Evolutionary conservation across 2,797 vertebrate genomes (phyloP).

Genomic region (Novumbra hubbsi): DNA sequence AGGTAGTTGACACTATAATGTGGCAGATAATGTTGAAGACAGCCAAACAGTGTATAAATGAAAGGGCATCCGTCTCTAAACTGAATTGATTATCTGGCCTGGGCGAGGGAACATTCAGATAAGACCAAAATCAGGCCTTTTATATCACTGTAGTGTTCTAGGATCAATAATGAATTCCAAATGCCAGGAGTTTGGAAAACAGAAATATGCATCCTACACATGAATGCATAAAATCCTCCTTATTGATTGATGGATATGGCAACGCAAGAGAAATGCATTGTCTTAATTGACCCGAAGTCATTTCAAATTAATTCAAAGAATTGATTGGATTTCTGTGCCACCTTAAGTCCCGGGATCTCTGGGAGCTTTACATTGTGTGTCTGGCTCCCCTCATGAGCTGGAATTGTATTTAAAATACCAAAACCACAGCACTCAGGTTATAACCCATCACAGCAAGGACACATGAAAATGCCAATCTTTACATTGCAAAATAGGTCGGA

Average conservation of each 20-base stretch:
- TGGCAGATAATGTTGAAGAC: conserved; percentile 34
- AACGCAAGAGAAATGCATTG: conserved; percentile 63
- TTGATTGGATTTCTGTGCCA: conserved; percentile 55
- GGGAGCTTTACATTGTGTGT: conserved; percentile 42
- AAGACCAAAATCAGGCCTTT: conserved; percentile 52
- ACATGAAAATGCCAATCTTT: conserved; percentile 47
- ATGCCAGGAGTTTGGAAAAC: conserved; percentile 59
- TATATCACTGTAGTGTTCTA: conserved; percentile 41
- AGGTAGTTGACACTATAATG: conserved; percentile 10
- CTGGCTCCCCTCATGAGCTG: conserved; percentile 43
- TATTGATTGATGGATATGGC: conserved; percentile 70
- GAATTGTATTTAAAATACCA: conserved; percentile 58
- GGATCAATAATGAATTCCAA: conserved; percentile 77
- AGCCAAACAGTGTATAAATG: conserved; percentile 49
- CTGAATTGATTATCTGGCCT: conserved; percentile 59
- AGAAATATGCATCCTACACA: conserved; percentile 62
- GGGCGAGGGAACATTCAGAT: conserved; percentile 38
- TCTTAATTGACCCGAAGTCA: conserved; percentile 69
- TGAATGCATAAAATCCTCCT: conserved; percentile 65
- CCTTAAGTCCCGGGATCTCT: conserved; percentile 40
- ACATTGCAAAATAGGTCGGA: conserved; percentile 27
- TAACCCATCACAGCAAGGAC: neutral
- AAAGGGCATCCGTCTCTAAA: conserved; percentile 61
- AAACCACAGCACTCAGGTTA: conserved; percentile 37
- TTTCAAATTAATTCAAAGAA: conserved; percentile 69